Base-by-base conservation (phyloP, 2,797 vertebrate genomes). In the Falco berigora region DNA sequence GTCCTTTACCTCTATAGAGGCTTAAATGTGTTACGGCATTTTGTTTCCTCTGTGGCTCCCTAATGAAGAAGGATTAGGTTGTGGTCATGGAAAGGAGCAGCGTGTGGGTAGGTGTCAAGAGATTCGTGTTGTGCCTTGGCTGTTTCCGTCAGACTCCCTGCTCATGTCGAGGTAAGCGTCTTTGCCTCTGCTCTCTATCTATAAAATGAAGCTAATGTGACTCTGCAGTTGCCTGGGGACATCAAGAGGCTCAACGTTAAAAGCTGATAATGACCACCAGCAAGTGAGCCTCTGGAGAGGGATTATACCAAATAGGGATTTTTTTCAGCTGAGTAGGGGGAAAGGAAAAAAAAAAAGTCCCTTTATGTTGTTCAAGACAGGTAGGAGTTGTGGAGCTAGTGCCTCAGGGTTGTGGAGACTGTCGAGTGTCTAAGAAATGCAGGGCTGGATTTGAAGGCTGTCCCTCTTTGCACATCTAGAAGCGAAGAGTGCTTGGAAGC, bases 201-300 rank as follows among this genome's bases (percentile, higher is more conserved):
- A 12, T 68, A 75, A 84, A 94, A 93, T 69, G 40, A 83, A 83
- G 49, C 20, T 80, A 61, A 89, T 58, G 63, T 72, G 84, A 49
- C 38, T 86, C 36, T 92, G 78, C n/a, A 44, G 58, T 77, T 91
- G 59, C 79, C 82, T 90, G 81, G 72, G 88, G 81, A 86, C 58
- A 49, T 72, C 24, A 80, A 25, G 66, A 91, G 25, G 14, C 68
- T 92, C 2, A 4, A 6, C 63, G 78, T 78, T 95, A 95, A 86
- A 90, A 93, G 78, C 80, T 87, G 72, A 71, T 93, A 89, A 95
- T 89, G 90, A 80, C 72, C 61, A 86, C 55, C 67, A 89, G 72
- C 53, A 89, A 91, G 53, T 61, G 23, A 88, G 16, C 42, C 86
- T 87, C 93, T 91, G 59, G 64, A 95, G 81, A 61, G 10, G 16